Evolutionary conservation across 2,888 invertebrate species (phyloP).

Genomic region (Netelia inedita): DNA sequence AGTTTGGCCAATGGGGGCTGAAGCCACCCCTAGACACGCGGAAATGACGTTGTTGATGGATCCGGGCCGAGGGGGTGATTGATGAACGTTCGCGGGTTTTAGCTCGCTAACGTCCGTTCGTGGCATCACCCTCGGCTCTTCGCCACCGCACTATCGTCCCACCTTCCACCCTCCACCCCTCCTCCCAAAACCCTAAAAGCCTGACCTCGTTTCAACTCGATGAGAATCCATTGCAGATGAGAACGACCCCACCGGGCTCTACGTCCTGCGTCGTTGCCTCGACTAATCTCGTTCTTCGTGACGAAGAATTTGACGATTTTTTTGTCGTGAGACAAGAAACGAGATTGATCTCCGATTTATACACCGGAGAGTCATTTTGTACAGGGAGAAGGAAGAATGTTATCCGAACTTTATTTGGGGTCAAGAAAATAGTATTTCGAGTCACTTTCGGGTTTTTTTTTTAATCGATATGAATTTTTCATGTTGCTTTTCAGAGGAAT

Average conservation of each 20-base stretch:
- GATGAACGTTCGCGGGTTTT: constrained; percentile 76
- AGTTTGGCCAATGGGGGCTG: constrained; percentile 69
- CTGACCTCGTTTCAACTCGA: constrained; percentile 73
- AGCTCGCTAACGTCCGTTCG: constrained; percentile 59
- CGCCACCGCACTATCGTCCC: constrained; percentile 62
- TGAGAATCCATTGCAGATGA: constrained; percentile 44
- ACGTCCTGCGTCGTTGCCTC: not conserved
- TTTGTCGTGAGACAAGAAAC: constrained; percentile 5
- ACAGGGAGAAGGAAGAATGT: not conserved
- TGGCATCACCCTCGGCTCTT: constrained; percentile 55
- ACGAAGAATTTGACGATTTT: constrained; percentile 15
- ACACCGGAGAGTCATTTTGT: not conserved
- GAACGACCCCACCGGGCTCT: constrained; percentile 47
- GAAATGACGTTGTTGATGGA: constrained; percentile 82
- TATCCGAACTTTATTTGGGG: not conserved
- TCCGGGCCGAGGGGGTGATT: constrained; percentile 78
- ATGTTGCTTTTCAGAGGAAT: not conserved
- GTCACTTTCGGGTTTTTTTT: not conserved
- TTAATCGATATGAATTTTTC: no score
- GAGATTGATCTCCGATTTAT: not conserved
- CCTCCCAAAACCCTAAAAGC: constrained; percentile 65
- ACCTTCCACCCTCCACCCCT: constrained; percentile 48
- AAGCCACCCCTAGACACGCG: constrained; percentile 78
- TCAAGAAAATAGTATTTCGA: not conserved
- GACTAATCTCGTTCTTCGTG: constrained; percentile 44